phyloP scores from a whole-genome alignment of 2,888 invertebrate species.

The Agonum fuliginosum region DNA sequence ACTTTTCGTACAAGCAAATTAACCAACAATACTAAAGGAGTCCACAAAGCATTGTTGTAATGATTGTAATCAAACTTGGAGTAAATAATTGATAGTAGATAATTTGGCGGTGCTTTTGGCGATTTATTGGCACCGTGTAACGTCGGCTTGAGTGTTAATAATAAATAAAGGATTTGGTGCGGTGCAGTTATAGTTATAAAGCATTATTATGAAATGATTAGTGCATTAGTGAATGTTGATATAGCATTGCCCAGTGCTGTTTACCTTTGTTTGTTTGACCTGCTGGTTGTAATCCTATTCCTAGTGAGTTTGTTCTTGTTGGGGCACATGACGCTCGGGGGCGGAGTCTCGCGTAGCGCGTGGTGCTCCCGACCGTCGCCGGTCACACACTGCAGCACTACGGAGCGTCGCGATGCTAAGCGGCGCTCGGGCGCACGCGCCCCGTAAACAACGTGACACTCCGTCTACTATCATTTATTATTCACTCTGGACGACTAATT shows the following conservation, averaged over 20 bases:
- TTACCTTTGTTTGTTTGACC: background rate
- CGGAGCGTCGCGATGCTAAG: constrained; percentile 10
- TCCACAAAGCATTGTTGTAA: no score
- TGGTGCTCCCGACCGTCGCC: constrained; percentile 5
- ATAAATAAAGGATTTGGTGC: background rate
- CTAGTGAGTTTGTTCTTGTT: background rate
- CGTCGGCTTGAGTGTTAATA: no score
- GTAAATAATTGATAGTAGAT: no score
- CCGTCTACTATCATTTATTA: background rate
- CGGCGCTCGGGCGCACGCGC: background rate
- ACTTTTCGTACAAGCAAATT: no score
- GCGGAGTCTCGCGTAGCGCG: background rate
- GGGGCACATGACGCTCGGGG: constrained; percentile 28
- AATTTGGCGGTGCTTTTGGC: no score
- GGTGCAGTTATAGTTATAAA: background rate
- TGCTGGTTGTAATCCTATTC: background rate
- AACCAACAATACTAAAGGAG: no score
- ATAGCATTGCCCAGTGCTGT: background rate
- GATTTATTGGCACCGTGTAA: no score
- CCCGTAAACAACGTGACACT: constrained; percentile 5
- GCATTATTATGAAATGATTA: background rate
- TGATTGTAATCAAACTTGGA: no score
- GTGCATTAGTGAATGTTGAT: background rate
- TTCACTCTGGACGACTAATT: background rate
- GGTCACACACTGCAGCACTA: constrained; percentile 15